Base-by-base conservation (phyloP, 2,113 vertebrate species). In the Bujurquina vittata region DNA sequence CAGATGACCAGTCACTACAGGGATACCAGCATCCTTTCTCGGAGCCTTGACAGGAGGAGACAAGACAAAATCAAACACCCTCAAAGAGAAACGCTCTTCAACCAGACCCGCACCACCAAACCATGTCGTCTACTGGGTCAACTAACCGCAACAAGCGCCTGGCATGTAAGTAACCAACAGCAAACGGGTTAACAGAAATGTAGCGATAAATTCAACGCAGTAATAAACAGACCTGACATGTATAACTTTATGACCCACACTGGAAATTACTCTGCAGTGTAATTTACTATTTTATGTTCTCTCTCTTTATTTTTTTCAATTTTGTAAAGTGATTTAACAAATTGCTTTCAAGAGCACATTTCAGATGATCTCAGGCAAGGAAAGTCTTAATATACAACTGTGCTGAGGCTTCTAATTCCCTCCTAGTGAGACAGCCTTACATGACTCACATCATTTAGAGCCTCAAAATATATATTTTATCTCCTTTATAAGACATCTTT, bases 41-140 rank as follows among this genome's bases (percentile, higher is more conserved):
- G 88, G 84, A 92, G 84, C 67, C 79, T 88, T 91, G 85, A 93
- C 87, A 88, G 86, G 90, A 88, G 76, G 37, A 62, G 79, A 85
- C 33, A 23, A 81, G 52, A 85, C 43, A 57, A 79, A 65, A 2
- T 40, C 49, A 72, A 72, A 77, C 54, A 79, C 75, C 55, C 76
- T 77, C 60, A 60, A n/a, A 82, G 89, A 72, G 86, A 89, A 83
- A 72, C 62, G 74, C 77, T 77, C 81, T 56, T 62, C 77, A 75
- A 29, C 60, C 67, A 77, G 63, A 26, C 85, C 81, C n/a, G 69
- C 61, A 37, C 79, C 54, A 73, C 63, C 20, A 87, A 85, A 94
- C 82, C 91, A 95, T 95, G 95, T 95, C 94, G 52, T 94, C 94
- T 29, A 8, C 91, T 1, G 94, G 93, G 65, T 94, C 94, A 46